Evolutionary conservation across 2,888 invertebrate species (phyloP).

Genomic region (Baccha elongata): DNA sequence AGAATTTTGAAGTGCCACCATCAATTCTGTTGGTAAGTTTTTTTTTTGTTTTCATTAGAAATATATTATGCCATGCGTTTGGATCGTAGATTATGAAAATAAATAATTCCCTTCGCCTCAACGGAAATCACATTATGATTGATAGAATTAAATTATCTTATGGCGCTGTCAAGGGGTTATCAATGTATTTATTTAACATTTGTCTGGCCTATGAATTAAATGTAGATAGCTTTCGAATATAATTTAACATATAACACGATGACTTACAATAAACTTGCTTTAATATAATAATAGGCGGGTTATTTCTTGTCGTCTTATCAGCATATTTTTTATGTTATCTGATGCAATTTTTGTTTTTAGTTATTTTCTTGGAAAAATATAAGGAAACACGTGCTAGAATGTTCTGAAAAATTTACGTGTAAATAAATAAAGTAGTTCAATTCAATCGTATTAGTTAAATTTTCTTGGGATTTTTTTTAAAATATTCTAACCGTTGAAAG

Average conservation of each 20-base stretch:
- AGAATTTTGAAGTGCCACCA: constrained; percentile 89
- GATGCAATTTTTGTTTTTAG: background rate
- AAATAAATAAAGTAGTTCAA: too few relatives aligned
- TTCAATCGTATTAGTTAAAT: too few relatives aligned
- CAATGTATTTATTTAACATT: constrained; percentile 26
- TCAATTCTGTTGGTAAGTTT: constrained; percentile 87
- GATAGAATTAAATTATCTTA: too few relatives aligned
- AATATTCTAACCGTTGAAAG: too few relatives aligned
- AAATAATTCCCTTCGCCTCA: too few relatives aligned
- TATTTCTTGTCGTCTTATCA: background rate
- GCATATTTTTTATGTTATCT: too few relatives aligned
- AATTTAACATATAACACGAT: constrained; percentile 4
- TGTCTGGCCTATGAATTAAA: constrained; percentile 22
- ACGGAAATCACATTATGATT: too few relatives aligned
- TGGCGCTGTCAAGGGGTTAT: constrained; percentile 47
- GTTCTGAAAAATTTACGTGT: too few relatives aligned
- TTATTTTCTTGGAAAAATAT: background rate
- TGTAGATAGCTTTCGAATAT: background rate
- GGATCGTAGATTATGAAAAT: too few relatives aligned
- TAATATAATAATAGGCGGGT: background rate
- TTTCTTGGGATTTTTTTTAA: too few relatives aligned
- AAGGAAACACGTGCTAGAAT: constrained; percentile 14
- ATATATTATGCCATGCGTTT: too few relatives aligned
- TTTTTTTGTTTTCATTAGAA: background rate
- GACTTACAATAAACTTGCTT: constrained; percentile 13